phyloP scores from a whole-genome alignment of 2,888 invertebrate species.

The Stegophylla sp. region DNA sequence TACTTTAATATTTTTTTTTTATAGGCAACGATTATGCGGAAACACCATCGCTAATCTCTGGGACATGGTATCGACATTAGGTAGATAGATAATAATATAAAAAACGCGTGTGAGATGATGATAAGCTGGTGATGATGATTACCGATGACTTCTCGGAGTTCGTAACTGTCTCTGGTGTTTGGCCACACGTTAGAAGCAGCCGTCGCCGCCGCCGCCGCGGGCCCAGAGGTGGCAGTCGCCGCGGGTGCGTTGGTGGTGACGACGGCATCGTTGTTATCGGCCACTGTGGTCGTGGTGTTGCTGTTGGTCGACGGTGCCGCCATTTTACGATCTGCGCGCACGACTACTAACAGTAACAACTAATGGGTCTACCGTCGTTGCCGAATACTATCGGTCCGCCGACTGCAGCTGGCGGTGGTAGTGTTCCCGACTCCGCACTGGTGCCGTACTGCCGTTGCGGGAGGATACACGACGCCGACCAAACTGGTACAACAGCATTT shows the following conservation, averaged over 20 bases:
- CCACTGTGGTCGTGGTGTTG: constrained; percentile 72
- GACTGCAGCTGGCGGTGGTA: not conserved
- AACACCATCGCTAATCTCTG: too few relatives aligned
- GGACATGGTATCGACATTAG: too few relatives aligned
- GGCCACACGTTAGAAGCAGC: constrained; percentile 71
- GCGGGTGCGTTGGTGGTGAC: not conserved
- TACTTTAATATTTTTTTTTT: too few relatives aligned
- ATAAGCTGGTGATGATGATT: constrained; percentile 60
- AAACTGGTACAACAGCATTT: constrained; percentile 44
- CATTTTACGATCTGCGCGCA: too few relatives aligned
- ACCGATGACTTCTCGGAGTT: constrained; percentile 92
- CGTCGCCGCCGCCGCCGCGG: not conserved
- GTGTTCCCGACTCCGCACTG: not conserved
- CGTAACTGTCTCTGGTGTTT: constrained; percentile 89
- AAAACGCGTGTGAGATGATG: not conserved
- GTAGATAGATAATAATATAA: too few relatives aligned
- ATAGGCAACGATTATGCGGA: too few relatives aligned
- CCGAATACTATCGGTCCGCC: not conserved
- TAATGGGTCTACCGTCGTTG: not conserved
- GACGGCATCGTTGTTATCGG: not conserved
- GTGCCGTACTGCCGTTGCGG: not conserved
- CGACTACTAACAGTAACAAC: not conserved
- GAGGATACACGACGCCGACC: constrained; percentile 35
- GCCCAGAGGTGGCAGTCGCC: not conserved
- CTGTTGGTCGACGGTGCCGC: not conserved